Conservation (phyloP, 2,797 vertebrate genomes). For the Acrossocheilus wenchowensis region DNA sequence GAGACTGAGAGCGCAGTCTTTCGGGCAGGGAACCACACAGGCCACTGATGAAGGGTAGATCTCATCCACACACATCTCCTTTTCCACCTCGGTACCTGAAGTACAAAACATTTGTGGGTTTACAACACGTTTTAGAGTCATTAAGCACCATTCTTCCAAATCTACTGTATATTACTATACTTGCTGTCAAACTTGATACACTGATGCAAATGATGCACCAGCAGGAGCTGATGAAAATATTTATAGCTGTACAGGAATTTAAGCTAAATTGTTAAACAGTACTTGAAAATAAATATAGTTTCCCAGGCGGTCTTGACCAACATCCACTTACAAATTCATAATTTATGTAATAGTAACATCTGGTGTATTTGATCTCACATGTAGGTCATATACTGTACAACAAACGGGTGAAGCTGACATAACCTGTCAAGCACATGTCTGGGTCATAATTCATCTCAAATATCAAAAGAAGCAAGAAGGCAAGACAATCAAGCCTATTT, state of each 20-base stretch:
- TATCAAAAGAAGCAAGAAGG: background rate
- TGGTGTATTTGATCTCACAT: conserved; percentile 65
- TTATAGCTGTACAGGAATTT: background rate
- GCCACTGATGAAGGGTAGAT: conserved; percentile 81
- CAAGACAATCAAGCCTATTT: background rate
- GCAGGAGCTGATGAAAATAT: background rate
- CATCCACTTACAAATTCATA: conserved; percentile 64
- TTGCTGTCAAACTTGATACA: background rate
- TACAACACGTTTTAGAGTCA: background rate
- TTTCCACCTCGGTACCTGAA: conserved; percentile 85
- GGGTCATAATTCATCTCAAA: background rate
- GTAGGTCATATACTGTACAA: conserved; percentile 9
- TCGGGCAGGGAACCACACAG: conserved; percentile 90
- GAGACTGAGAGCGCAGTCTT: conserved; percentile 92
- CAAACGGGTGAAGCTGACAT: background rate
- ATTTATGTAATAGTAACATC: conserved; percentile 66
- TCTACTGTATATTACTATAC: no score
- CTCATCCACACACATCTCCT: conserved; percentile 84
- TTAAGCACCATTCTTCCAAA: background rate
- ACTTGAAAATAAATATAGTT: conserved; percentile 45
- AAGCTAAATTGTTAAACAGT: conserved; percentile 45
- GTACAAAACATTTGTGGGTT: background rate
- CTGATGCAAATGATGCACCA: background rate
- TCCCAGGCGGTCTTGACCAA: conserved; percentile 61
- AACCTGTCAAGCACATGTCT: background rate